Evolutionary conservation across 2,888 invertebrate genomes (phyloP), one percentile per base, ranked within the genome.

Genomic region (Vanessa cardui): DNA sequence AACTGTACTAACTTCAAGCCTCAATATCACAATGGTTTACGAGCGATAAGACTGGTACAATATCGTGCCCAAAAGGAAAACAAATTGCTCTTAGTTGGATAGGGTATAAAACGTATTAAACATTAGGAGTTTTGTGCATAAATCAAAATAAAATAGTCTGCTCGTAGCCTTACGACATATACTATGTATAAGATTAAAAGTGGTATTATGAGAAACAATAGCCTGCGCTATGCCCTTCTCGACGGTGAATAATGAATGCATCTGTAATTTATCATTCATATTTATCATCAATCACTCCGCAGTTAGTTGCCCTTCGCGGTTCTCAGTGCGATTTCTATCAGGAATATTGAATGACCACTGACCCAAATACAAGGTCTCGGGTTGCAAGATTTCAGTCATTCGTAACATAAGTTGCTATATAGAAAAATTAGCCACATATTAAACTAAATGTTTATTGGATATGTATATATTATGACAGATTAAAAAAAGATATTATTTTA

Each of bases 351-450:
- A 68, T 68, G 64, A 70, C 73, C 66, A 61, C 46, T 74, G 75
- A 75, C 75, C 75, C 69, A 72, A 74, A 74, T 75, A 68, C 67
- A 60, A 58, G 45, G 47, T 62, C 47, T 70, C 67, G 61, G 45
- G 60, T 67, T 67, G 39, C 33, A 18, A 54, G 39, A 60, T 60
- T 60, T 46, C 20, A 46, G 49, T 54, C 65, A 54, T 44, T 33
- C 54, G 52, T 31, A 12, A 33, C 54, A n/a, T n/a, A 9, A 9
- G 20, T 54, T 47, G 60, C 54, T 12, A 39, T 39, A 39, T 39
- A 47, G 65, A 60, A 59, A 59, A 33, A 3, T 15, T 26, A 44
- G 20, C 15, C 15, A 9, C 45, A n/a, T 16, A 26, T 26, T 26
- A 16, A 33, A 49, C 21, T n/a, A 39, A 2, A 39, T 39, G 3